Evolutionary conservation across 2,113 vertebrate genomes (phyloP), one percentile per base, ranked within the genome.

Genomic region (Dipodomys ordii): DNA sequence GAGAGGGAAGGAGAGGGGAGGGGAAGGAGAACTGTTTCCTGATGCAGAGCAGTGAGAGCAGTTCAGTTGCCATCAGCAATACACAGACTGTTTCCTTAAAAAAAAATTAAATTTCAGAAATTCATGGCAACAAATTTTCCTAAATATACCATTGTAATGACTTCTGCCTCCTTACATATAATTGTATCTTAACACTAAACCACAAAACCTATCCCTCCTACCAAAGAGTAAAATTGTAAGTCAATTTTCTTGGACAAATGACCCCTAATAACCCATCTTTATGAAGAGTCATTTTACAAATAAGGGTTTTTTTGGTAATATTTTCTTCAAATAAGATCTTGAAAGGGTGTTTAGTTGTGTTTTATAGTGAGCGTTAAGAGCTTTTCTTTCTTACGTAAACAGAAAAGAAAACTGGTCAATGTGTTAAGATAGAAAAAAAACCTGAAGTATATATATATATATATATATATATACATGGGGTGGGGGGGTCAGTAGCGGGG

Each of bases 231-330:
- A 85, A 93, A 84, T 23, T 71, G 68, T 27, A 84, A 81, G 28
- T 79, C 13, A 35, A 83, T 94, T 94, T 95, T 92, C 86, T 73
- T 68, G 28, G 18, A 53, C 32, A 77, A 83, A 92, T 93, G n/a
- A 44, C 2, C 44, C 28, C 22, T 93, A 90, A 73, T 83, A 7
- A 79, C 18, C 67, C 87, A 92, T 46, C 30, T 35, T 25, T 80
- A 80, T 20, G 27, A 91, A 86, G 30, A 81, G 23, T 30, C 82
- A 64, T 71, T 88, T 92, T 87, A 83, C 2, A 92, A 73, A 76
- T 0, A 90, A 20, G 7, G 49, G 49, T 49, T 49, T 49, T 49
- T 49, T 49, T 49, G 12, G 12, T 12, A 49, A 12, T 49, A 9
- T 49, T 49, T 49, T 49, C 49, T 49, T 49, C 49, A 49, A 49